Evolutionary conservation across 2,113 vertebrate species (phyloP).

Genomic region (Thryonomys swinderianus): DNA sequence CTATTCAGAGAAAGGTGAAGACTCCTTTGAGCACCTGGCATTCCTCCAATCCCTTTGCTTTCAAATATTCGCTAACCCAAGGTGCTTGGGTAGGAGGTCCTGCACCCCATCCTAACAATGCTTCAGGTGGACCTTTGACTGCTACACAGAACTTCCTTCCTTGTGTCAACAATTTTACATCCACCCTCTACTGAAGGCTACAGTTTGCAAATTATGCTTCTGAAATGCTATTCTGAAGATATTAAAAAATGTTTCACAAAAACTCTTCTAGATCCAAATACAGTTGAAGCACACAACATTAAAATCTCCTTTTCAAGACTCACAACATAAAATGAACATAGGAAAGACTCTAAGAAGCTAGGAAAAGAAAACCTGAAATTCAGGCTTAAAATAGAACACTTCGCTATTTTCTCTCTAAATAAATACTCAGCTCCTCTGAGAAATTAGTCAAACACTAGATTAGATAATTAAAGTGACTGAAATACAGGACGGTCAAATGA

Average conservation of each 20-base stretch:
- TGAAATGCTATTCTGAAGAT: background rate
- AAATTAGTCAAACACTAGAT: slow-evolving; percentile 27
- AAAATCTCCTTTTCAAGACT: slow-evolving; percentile 38
- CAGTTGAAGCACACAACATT: background rate
- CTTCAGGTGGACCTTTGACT: background rate
- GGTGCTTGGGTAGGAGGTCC: background rate
- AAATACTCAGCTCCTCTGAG: background rate
- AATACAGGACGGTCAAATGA: background rate
- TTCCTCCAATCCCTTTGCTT: background rate
- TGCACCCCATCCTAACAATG: background rate
- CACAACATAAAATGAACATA: background rate
- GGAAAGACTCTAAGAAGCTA: slow-evolving; percentile 3
- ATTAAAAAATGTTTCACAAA: background rate
- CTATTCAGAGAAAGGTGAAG: background rate
- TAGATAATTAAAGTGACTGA: slow-evolving; percentile 8
- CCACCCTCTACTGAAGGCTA: background rate
- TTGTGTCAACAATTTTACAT: background rate
- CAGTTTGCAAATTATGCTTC: background rate
- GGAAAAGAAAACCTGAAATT: background rate
- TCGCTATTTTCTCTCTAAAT: background rate
- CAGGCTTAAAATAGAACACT: background rate
- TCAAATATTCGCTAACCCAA: background rate
- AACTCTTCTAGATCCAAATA: slow-evolving; percentile 24
- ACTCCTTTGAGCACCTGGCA: background rate
- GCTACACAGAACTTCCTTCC: background rate